Percentiles rank a stretch among this genome's conserved stretches.
Evolutionary conservation across 2,888 invertebrate species (phyloP).

Genomic region (Lasioglossum villosulum): DNA sequence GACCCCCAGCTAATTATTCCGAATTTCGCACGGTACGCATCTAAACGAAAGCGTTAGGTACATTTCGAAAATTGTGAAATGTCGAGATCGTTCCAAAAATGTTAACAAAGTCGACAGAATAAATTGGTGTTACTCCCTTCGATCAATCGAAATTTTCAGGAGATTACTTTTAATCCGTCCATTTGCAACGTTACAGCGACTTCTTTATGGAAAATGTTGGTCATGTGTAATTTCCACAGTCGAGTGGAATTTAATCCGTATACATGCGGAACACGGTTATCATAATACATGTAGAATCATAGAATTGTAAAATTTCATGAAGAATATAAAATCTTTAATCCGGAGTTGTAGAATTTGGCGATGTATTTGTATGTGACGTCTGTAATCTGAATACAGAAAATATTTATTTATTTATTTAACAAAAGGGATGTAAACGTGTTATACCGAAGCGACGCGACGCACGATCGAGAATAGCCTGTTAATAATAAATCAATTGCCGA

Average conservation of each 20-base stretch:
- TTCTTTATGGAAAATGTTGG: not conserved
- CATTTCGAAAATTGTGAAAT: not conserved
- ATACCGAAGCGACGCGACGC: not conserved
- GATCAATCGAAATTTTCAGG: not conserved
- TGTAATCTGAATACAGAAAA: not conserved
- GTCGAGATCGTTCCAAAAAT: not conserved
- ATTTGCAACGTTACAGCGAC: not conserved
- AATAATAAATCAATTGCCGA: not conserved
- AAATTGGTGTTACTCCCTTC: not conserved
- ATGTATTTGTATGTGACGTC: not conserved
- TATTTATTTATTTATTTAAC: not conserved
- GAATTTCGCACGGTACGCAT: not conserved
- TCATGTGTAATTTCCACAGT: not conserved
- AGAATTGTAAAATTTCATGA: not conserved
- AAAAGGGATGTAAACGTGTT: not conserved
- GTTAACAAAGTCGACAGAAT: not conserved
- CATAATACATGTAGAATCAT: not conserved
- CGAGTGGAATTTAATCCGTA: not conserved
- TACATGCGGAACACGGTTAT: not conserved
- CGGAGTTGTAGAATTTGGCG: not conserved
- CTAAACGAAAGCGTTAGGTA: not conserved
- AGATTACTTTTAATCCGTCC: not conserved
- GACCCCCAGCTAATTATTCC: not conserved
- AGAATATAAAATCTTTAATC: not conserved
- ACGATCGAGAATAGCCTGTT: slow-evolving; percentile 1